Conservation (phyloP, 92 coral and sea anemone species). For the Epizoanthus rinbou region DNA sequence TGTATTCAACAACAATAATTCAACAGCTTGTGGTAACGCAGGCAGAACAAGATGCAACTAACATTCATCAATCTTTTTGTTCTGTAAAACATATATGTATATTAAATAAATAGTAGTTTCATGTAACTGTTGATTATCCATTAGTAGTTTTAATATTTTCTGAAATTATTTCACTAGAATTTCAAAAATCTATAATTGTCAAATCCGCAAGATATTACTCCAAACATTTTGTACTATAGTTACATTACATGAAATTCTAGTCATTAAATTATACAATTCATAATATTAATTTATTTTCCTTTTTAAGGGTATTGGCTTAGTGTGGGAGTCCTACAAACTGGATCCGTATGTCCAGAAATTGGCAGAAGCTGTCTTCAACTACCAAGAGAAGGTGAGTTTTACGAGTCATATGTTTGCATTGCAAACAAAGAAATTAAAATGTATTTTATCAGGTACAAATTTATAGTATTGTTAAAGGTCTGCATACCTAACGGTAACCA, state of each 20-base stretch:
- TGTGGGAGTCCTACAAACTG: conserved; percentile 99
- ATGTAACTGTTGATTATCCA: no score
- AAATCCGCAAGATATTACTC: not conserved
- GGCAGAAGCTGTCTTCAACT: conserved; percentile 97
- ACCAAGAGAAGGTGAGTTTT: conserved; percentile 87
- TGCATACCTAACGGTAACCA: not conserved
- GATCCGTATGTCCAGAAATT: conserved; percentile 97
- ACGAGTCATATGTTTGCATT: not conserved
- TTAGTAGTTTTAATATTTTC: no score
- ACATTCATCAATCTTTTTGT: no score
- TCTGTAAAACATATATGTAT: no score
- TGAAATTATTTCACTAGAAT: not conserved
- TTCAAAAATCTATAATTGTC: not conserved
- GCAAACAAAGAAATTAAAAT: not conserved
- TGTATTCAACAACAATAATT: no score
- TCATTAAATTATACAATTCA: not conserved
- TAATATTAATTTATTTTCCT: not conserved
- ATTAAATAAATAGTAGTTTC: no score
- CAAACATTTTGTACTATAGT: not conserved
- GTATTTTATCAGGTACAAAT: no score
- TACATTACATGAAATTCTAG: not conserved
- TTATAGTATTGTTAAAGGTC: no score
- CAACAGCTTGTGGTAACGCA: no score
- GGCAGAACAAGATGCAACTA: no score
- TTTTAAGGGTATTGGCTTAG: conserved; percentile 90